Conservation (phyloP, 2,888 invertebrate species). For the Plagiodera versicolora region DNA sequence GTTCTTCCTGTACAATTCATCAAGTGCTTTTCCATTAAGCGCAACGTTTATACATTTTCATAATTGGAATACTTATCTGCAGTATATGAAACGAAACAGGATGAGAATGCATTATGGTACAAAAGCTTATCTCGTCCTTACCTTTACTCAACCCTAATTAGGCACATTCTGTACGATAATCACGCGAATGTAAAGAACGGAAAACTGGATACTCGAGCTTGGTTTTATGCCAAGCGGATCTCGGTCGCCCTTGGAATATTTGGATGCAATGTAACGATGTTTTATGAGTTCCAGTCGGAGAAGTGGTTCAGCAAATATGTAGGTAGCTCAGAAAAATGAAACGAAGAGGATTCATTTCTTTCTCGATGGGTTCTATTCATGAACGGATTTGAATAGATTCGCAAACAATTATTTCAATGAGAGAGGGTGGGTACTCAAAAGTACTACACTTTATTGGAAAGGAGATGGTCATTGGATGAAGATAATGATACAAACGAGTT, state of each 20-base stretch:
- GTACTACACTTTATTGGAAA: no score
- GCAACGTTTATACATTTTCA: slow-evolving; percentile 11
- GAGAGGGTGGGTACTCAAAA: no score
- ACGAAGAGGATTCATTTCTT: no score
- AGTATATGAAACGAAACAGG: slow-evolving; percentile 14
- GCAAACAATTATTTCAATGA: no score
- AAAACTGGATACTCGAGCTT: neutral
- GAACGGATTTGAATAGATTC: no score
- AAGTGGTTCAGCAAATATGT: no score
- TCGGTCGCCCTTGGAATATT: neutral
- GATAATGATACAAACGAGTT: no score
- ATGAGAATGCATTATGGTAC: slow-evolving; percentile 21
- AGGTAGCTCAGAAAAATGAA: no score
- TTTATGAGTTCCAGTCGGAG: neutral
- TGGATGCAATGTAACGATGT: neutral
- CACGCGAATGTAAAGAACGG: slow-evolving; percentile 12
- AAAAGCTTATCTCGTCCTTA: slow-evolving; percentile 18
- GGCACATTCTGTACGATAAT: slow-evolving; percentile 11
- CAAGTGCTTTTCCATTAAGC: slow-evolving; percentile 7
- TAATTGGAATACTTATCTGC: slow-evolving; percentile 22
- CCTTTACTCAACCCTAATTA: slow-evolving; percentile 11
- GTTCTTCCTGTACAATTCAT: slow-evolving; percentile 8
- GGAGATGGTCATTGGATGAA: no score
- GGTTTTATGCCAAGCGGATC: neutral
- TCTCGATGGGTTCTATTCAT: no score